Base-by-base conservation (phyloP, 2,113 vertebrate species). In the Trochalopteron elliotii region DNA sequence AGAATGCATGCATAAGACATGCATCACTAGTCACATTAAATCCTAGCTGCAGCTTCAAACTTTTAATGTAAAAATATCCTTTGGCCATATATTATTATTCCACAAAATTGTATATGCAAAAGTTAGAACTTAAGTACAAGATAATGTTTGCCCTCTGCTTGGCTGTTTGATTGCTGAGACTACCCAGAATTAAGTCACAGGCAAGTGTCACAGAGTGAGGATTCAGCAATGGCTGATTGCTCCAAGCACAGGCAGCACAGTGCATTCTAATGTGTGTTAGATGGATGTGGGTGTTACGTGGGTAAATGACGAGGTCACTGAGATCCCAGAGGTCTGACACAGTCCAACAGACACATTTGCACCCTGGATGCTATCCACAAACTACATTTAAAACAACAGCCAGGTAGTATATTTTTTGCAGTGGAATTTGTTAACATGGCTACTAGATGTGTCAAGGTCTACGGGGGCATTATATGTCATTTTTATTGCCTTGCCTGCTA, bases 401-500 rank as follows among this genome's bases (percentile, higher is more conserved):
- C 44, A 79, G 15, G 31, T 47, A 78, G 56, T 70, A 61, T 61
- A 61, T 76, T 83, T 93, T 89, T 93, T 55, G 37, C 14, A 25
- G 19, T 56, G 31, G 50, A 94, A 87, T 95, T 91, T 79, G 82
- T 87, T 93, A 88, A 77, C 22, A 3, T 33, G 64, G n/a, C 64
- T 89, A 39, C 21, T 85, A 55, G 33, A 37, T 63, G 31, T 87
- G 69, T 89, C 84, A 78, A 63, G 69, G 65, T 79, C 69, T 80
- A 13, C 21, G 3, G 37, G 27, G 9, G 22, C 47, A 44, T 50
- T 35, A 89, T 81, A 35, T 64, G 52, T 94, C 72, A 87, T 87
- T 93, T 95, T 94, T 91, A 95, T 19, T 87, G 57, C 53, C 61
- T 78, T 90, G 65, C 35, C 57, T 90, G 76, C 47, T 75, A 71